These are phyloP conservation scores for Drosophila anceps DNA, from an alignment of 2,888 invertebrate genomes.

Conservation along the genomic window DNA sequence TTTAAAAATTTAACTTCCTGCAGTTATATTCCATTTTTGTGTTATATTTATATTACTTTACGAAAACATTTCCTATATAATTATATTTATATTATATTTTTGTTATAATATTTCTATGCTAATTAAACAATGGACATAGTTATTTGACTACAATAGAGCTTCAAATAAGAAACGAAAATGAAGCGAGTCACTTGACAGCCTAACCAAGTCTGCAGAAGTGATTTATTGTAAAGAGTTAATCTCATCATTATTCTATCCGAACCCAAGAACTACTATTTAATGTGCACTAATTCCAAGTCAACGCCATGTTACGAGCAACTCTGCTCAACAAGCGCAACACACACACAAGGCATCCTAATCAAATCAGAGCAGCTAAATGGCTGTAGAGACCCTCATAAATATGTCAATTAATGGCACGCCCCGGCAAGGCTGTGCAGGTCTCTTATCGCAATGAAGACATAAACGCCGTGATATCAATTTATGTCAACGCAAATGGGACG, in stretches of 20 bases:
- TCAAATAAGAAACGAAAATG: no score
- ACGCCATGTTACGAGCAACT: neutral
- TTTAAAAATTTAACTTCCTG: neutral
- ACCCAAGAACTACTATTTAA: neutral
- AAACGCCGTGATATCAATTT: constrained; percentile 82
- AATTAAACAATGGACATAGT: no score
- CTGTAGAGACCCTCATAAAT: constrained; percentile 78
- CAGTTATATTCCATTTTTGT: no score
- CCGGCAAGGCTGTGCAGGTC: constrained; percentile 21
- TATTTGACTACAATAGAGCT: no score
- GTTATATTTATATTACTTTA: no score
- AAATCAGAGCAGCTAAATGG: constrained; percentile 65
- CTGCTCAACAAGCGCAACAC: constrained; percentile 17
- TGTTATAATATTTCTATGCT: no score
- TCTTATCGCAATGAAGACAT: constrained; percentile 82
- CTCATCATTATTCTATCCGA: neutral
- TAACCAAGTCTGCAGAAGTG: neutral
- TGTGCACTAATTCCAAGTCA: constrained; percentile 1
- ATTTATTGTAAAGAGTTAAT: neutral
- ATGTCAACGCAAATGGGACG: constrained; percentile 82
- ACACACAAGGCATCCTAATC: constrained; percentile 63
- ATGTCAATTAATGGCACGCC: constrained; percentile 79
- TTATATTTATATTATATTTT: no score
- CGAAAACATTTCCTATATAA: no score
- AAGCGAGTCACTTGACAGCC: neutral